phyloP scores from a whole-genome alignment of 2,797 vertebrate genomes.

The Peromyscus nudipes region DNA sequence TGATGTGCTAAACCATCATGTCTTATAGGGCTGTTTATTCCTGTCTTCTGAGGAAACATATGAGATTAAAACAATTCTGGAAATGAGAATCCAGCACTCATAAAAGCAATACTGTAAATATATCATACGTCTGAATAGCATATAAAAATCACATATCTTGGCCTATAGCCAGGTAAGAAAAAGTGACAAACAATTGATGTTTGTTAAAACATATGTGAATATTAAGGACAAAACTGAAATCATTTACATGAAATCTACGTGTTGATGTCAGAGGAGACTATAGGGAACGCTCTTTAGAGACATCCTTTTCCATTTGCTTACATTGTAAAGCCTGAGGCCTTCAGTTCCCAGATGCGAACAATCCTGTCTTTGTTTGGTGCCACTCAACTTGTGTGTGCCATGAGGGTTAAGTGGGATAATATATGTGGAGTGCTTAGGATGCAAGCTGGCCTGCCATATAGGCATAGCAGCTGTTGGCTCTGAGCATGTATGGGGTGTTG shows the following conservation, averaged over 20 bases:
- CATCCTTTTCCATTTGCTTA: constrained; percentile 11
- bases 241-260: constrained; percentile 37
- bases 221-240: constrained; percentile 64
- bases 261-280: constrained; percentile 32
- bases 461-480: not conserved
- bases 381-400: not conserved
- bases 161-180: not conserved
- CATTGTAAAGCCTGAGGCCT: not conserved
- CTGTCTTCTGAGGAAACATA: constrained; percentile 65
- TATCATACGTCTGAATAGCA: constrained; percentile 14
- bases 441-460: not conserved
- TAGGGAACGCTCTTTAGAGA: constrained; percentile 8
- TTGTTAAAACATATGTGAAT: constrained; percentile 52
- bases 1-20: constrained; percentile 53
- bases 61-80: constrained; percentile 54
- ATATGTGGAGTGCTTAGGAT: not conserved
- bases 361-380: not conserved
- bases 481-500: not conserved
- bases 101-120: constrained; percentile 59
- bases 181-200: constrained; percentile 27
- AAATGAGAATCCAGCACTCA: constrained; percentile 43
- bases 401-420: not conserved
- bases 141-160: constrained; percentile 52
- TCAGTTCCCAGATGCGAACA: not conserved
- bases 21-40: constrained; percentile 74